These are phyloP conservation scores for Eulithis prunata DNA, from an alignment of 2,888 invertebrate genomes.

Conservation along the genomic window DNA sequence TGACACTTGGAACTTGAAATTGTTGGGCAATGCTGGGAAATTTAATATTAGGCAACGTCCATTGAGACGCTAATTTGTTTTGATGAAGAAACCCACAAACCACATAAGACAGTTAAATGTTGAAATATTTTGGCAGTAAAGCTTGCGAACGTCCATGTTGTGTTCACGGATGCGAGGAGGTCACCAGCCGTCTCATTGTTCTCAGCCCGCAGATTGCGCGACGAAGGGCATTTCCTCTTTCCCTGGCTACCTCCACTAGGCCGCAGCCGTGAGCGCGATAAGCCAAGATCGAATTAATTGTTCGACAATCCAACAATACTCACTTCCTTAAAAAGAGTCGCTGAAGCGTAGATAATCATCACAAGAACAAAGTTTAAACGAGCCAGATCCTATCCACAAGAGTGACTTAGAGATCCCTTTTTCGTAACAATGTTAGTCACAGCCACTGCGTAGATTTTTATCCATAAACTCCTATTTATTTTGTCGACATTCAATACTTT, in stretches of 20 bases:
- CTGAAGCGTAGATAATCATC: constrained; percentile 35
- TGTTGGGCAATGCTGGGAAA: constrained; percentile 19
- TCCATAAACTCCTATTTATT: constrained; percentile 25
- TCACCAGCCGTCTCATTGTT: constrained; percentile 72
- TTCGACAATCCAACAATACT: constrained; percentile 40
- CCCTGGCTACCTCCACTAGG: constrained; percentile 46
- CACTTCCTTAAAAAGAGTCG: constrained; percentile 42
- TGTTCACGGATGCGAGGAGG: constrained; percentile 71
- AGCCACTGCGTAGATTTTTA: constrained; percentile 26
- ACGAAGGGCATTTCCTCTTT: constrained; percentile 77
- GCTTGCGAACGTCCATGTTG: constrained; percentile 27
- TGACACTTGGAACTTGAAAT: constrained; percentile 31
- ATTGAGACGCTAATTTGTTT: constrained; percentile 1
- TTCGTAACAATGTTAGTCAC: constrained; percentile 31
- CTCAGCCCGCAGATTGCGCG: constrained; percentile 64
- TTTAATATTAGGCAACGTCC: constrained; percentile 13
- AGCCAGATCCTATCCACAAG: constrained; percentile 30
- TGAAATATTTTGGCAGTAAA: neutral
- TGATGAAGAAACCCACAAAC: neutral
- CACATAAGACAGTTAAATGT: neutral
- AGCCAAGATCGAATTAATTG: constrained; percentile 54
- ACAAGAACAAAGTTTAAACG: constrained; percentile 30
- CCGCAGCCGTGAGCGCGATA: constrained; percentile 62
- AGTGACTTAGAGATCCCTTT: constrained; percentile 35
- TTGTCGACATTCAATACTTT: constrained; percentile 20